Evolutionary conservation across 2,797 vertebrate species (phyloP), one percentile per base, ranked within the genome.

Genomic region (Brachymystax lenok): DNA sequence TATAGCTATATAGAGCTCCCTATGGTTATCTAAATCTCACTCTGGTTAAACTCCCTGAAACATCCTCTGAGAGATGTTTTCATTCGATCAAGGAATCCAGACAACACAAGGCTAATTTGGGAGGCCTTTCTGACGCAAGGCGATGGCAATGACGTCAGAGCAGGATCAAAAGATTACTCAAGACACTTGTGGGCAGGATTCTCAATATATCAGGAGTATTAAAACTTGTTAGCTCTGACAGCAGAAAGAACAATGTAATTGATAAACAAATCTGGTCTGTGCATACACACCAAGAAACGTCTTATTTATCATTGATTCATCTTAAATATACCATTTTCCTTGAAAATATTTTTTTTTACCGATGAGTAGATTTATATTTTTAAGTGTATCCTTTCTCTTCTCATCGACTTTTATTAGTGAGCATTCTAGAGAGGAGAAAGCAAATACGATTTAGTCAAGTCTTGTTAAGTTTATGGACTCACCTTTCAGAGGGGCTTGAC

Each of bases 301-400:
- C 71, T 27, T 66, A 68, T 28, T 77, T 10, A 67, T 33, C 27
- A 16, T 67, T 17, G 4, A 7, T 19, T 40, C 1, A 64, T 64
- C 61, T 24, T 21, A 64, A 64, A 21, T 21, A 21, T 64, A 5
- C 8, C 4, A 64, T 64, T 64, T 3, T 27, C 61, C 61, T 27
- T 5, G 21, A 12, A 21, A 64, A 8, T 12, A 28, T 28, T 33
- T 10, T 69, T 17, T 71, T 71, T 52, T 28, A 27, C 70, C 19
- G 6, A 21, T 71, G 19, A 7, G 67, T 21, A 73, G 16, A 69
- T 33, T 1, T 56, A 24, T 40, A 33, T 59, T 27, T 7, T 30
- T 16, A 61, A 5, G 85, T 75, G 74, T 88, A 80, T 85, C 87
- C 85, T 90, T 90, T 86, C 87, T 84, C 82, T 85, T 83, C 4